phyloP scores from a whole-genome alignment of 2,797 vertebrate genomes.

The Poeciliopsis presidionis region DNA sequence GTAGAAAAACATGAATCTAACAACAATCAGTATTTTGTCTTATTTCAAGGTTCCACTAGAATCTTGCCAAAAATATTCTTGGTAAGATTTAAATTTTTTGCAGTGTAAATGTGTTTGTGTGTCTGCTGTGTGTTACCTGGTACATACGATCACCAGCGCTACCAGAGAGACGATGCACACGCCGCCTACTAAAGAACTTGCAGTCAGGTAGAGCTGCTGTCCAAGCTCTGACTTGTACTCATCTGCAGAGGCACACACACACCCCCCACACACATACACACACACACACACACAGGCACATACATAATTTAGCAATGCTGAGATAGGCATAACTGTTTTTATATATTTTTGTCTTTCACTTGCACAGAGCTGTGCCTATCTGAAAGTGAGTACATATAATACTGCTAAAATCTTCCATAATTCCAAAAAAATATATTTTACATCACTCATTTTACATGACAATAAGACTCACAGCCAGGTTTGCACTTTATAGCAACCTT shows the following conservation, averaged over 20 bases:
- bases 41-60: too few relatives aligned
- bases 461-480: constrained; percentile 49
- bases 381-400: constrained; percentile 25
- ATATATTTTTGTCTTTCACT: constrained; percentile 4
- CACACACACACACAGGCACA: neutral
- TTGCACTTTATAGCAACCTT: constrained; percentile 41
- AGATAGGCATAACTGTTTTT: neutral
- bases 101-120: neutral
- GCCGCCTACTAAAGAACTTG: constrained; percentile 89
- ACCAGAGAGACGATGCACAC: constrained; percentile 93
- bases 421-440: constrained; percentile 20
- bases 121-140: constrained; percentile 81
- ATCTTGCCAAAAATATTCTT: too few relatives aligned
- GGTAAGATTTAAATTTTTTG: too few relatives aligned
- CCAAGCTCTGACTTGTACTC: constrained; percentile 95
- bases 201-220: constrained; percentile 93
- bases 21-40: too few relatives aligned
- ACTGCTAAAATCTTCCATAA: constrained; percentile 21
- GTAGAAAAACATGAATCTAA: too few relatives aligned
- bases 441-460: constrained; percentile 39
- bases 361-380: constrained; percentile 17
- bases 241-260: constrained; percentile 75
- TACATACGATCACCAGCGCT: constrained; percentile 92
- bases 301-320: constrained; percentile 9
- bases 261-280: neutral